Evolutionary conservation across 1,140 invertebrate genomes (phyloP).

Genomic region (Metopolophium dirhodum): DNA sequence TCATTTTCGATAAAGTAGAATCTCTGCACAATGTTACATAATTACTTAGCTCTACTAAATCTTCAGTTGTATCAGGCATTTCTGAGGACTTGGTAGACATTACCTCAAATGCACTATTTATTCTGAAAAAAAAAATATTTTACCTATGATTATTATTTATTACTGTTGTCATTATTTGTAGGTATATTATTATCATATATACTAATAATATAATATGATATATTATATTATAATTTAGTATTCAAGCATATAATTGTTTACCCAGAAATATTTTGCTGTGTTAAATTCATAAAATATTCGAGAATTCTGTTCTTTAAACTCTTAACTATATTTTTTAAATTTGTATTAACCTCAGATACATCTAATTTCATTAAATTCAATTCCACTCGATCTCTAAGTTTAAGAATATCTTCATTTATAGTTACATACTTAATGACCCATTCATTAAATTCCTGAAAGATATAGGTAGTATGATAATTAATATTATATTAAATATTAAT

Average conservation of each 20-base stretch:
- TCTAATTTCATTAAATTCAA: conserved; percentile 55
- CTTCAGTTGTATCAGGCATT: conserved; percentile 83
- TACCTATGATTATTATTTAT: not conserved
- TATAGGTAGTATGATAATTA: not conserved
- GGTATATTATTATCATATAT: not conserved
- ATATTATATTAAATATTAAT: not conserved
- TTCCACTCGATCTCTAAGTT: conserved; percentile 37
- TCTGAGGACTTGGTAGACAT: conserved; percentile 86
- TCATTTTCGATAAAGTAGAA: conserved; percentile 78
- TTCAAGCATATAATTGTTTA: not conserved
- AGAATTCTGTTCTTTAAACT: conserved; percentile 40
- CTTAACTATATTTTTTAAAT: conserved; percentile 46
- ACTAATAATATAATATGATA: not conserved
- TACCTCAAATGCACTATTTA: conserved; percentile 84
- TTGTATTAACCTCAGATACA: conserved; percentile 18
- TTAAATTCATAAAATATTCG: conserved; percentile 37
- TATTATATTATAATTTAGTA: not conserved
- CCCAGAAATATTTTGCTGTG: conserved; percentile 27
- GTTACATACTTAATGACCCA: conserved; percentile 31
- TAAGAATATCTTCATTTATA: conserved; percentile 20
- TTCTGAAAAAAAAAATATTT: conserved; percentile 66
- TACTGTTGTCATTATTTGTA: not conserved
- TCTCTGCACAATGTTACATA: conserved; percentile 83
- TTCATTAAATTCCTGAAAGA: conserved; percentile 48
- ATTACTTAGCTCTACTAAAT: conserved; percentile 83